These are phyloP conservation scores for Morinoia aosen DNA, from an alignment of 2,888 invertebrate species.

Conservation along the genomic window DNA sequence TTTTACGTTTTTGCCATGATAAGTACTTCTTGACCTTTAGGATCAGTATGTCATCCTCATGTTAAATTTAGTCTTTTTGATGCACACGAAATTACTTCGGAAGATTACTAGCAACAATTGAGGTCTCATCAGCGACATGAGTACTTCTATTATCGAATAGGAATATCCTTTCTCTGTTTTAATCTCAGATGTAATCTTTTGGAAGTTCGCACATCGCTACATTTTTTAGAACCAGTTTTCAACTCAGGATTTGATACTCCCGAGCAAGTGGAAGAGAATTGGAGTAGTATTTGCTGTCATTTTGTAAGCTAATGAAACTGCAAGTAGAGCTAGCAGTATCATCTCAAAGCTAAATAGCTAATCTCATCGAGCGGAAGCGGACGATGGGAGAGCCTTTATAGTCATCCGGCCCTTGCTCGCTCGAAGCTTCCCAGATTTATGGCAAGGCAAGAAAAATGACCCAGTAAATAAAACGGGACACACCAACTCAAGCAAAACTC, in stretches of 20 bases:
- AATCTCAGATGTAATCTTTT: background rate
- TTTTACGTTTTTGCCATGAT: no score
- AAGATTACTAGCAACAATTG: background rate
- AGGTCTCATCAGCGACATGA: background rate
- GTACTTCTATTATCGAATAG: background rate
- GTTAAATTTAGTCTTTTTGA: no score
- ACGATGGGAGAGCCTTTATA: background rate
- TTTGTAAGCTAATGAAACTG: background rate
- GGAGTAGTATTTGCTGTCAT: background rate
- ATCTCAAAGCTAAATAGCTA: slow-evolving; percentile 1
- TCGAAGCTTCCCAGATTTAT: background rate
- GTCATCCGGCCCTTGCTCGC: slow-evolving; percentile 3
- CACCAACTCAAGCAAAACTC: slow-evolving; percentile 3
- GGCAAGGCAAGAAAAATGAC: background rate
- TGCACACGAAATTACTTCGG: background rate
- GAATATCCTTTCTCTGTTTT: background rate
- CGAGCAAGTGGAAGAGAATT: background rate
- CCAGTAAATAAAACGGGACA: background rate
- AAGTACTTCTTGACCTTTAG: no score
- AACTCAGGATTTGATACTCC: background rate
- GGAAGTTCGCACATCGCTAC: background rate
- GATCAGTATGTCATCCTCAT: no score
- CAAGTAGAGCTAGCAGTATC: background rate
- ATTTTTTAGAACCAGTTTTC: background rate
- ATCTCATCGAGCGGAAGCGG: slow-evolving; percentile 3